A percentile compares a stretch with the other conserved stretches of the same genome.
phyloP scores from a whole-genome alignment of 2,113 vertebrate species.

The Cryptotis parvus region DNA sequence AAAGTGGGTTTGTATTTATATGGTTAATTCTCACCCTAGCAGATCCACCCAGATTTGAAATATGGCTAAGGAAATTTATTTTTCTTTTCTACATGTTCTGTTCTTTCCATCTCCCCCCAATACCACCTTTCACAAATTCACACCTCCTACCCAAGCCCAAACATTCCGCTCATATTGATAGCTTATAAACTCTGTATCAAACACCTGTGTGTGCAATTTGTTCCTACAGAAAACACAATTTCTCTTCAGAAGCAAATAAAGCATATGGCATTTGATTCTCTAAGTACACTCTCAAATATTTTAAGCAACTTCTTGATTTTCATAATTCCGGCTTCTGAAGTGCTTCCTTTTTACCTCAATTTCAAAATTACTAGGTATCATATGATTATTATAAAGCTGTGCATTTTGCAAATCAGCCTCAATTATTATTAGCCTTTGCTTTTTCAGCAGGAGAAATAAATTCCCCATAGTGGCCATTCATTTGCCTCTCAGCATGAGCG shows the following conservation, averaged over 20 bases:
- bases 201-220: conserved; percentile 77
- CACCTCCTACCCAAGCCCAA: conserved; percentile 74
- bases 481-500: conserved; percentile 76
- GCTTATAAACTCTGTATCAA: conserved; percentile 69
- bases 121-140: conserved; percentile 69
- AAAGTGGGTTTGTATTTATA: conserved; percentile 36
- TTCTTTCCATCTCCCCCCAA: conserved; percentile 38
- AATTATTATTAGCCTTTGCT: conserved; percentile 87
- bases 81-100: background rate
- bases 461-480: conserved; percentile 65
- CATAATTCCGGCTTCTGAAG: conserved; percentile 77
- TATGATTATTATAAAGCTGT: conserved; percentile 84
- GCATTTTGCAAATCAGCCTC: conserved; percentile 84
- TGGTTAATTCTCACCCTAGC: conserved; percentile 61
- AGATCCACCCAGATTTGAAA: conserved; percentile 59
- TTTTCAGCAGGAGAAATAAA: conserved; percentile 78
- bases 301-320: conserved; percentile 87
- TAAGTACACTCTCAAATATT: conserved; percentile 82
- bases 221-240: conserved; percentile 75
- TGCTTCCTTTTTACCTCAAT: conserved; percentile 79
- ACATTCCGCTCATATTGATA: conserved; percentile 76
- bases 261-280: conserved; percentile 76
- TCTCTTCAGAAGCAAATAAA: conserved; percentile 62
- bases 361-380: conserved; percentile 86
- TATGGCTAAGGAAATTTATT: conserved; percentile 43